phyloP scores from a whole-genome alignment of 2,113 vertebrate genomes.

The Phainopepla nitens region DNA sequence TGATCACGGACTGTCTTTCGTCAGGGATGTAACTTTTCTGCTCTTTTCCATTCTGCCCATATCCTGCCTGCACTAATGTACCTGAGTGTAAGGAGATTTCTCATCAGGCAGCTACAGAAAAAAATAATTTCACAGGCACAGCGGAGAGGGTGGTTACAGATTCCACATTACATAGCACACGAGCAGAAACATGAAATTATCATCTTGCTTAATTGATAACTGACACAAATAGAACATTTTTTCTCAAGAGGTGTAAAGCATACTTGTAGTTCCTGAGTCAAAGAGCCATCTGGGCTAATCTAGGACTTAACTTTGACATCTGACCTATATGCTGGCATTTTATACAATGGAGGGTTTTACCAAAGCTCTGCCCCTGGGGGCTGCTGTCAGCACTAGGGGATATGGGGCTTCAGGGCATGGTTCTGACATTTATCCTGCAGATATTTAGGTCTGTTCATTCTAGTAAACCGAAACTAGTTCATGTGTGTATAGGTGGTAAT shows the following conservation, averaged over 20 bases:
- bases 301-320: background rate
- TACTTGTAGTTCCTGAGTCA: background rate
- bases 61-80: background rate
- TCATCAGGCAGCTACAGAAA: accelerated
- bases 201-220: background rate
- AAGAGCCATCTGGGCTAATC: background rate
- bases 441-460: background rate
- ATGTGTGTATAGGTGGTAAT: background rate
- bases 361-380: accelerated
- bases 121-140: background rate
- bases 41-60: background rate
- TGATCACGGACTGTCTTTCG: background rate
- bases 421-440: background rate
- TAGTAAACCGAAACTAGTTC: background rate
- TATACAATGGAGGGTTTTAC: background rate
- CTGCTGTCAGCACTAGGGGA: background rate
- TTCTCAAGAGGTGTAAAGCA: background rate
- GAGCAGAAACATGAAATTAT: background rate
- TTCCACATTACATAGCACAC: background rate
- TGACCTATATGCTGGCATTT: background rate
- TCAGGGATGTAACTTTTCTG: background rate
- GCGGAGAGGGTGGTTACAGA: background rate
- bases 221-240: background rate
- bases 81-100: background rate
- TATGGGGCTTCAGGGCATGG: background rate